These are phyloP conservation scores for Lepus europaeus DNA, from an alignment of 2,113 vertebrate genomes.

Conservation along the genomic window DNA sequence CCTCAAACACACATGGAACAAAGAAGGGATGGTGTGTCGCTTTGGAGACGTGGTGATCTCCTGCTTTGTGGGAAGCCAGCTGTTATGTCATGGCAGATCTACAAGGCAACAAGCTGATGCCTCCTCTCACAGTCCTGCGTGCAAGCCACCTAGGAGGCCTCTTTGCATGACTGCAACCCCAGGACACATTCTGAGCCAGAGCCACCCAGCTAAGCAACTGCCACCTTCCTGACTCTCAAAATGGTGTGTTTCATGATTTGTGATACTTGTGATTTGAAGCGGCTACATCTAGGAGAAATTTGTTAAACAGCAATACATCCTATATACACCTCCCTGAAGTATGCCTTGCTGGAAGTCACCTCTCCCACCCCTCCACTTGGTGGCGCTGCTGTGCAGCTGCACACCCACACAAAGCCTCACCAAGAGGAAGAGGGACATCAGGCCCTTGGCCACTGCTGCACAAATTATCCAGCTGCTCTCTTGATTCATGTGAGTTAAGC, in stretches of 20 bases:
- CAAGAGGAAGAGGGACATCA: not conserved
- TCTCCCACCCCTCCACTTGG: not conserved
- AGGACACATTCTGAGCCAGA: not conserved
- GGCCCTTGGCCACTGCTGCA: not conserved
- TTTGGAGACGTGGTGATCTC: not conserved
- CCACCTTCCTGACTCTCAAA: not conserved
- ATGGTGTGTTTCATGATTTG: not conserved
- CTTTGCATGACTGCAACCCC: too few relatives aligned
- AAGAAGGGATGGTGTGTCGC: not conserved
- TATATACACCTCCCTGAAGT: not conserved
- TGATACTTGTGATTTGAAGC: not conserved
- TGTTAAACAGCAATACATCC: not conserved
- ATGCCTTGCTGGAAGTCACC: not conserved
- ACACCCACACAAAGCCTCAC: too few relatives aligned
- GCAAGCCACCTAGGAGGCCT: not conserved
- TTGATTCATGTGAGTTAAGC: not conserved
- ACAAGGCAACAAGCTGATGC: not conserved
- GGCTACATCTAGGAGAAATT: not conserved
- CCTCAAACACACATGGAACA: not conserved
- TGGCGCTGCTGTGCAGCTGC: not conserved
- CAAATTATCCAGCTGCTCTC: not conserved
- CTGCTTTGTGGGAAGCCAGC: not conserved
- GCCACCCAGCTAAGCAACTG: not conserved
- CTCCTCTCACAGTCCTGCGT: not conserved
- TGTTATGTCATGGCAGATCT: not conserved